Evolutionary conservation across 2,888 invertebrate genomes (phyloP).

Genomic region (Epinotia brunnichana): DNA sequence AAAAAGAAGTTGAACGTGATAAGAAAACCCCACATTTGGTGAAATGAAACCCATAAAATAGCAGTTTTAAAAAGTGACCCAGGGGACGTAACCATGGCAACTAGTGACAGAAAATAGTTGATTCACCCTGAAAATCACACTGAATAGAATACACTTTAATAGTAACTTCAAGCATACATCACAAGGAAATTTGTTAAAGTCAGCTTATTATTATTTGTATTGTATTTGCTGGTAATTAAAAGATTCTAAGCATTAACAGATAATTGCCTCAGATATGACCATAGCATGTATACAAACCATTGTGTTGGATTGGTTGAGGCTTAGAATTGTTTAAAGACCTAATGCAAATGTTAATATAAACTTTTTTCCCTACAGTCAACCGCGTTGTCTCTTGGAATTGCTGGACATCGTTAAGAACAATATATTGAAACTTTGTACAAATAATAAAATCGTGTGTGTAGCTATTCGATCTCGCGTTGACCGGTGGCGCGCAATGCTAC

Average conservation of each 20-base stretch:
- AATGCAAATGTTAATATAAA: conserved; percentile 79
- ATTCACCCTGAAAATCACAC: neutral
- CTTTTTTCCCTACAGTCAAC: conserved; percentile 85
- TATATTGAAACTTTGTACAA: conserved; percentile 73
- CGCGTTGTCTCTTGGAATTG: conserved; percentile 79
- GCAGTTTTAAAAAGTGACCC: no score
- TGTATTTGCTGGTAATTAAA: conserved; percentile 74
- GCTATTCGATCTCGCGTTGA: conserved; percentile 82
- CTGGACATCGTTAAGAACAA: conserved; percentile 79
- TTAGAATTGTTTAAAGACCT: conserved; percentile 75
- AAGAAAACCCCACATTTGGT: no score
- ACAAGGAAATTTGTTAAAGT: conserved; percentile 22
- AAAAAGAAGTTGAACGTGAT: no score
- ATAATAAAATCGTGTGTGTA: conserved; percentile 79
- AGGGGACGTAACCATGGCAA: no score
- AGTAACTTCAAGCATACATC: conserved; percentile 4
- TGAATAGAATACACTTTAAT: conserved; percentile 2
- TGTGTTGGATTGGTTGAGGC: conserved; percentile 58
- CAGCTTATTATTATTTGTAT: conserved; percentile 48
- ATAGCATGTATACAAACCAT: neutral
- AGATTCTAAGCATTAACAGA: conserved; percentile 72
- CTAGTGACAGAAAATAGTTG: no score
- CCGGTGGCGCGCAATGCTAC: conserved; percentile 85
- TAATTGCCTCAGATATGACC: neutral
- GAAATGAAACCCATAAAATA: no score